phyloP scores from a whole-genome alignment of 2,113 vertebrate species.

The Polypterus senegalus region DNA sequence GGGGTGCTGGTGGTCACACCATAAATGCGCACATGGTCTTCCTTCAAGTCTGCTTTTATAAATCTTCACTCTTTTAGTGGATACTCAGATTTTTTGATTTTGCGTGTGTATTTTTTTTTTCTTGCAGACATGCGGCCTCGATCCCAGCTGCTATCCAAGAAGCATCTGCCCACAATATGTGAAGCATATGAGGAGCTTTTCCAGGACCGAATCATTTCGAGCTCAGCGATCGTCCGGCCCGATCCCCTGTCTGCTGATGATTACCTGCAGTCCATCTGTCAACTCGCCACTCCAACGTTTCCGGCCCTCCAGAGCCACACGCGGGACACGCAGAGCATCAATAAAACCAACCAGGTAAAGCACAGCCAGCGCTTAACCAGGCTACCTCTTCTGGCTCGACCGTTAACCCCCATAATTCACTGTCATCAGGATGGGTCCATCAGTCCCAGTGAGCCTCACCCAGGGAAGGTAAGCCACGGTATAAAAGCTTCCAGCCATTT shows the following conservation, averaged over 20 bases:
- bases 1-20: too few species aligned
- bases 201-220: constrained; percentile 33
- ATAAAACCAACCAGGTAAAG: constrained; percentile 20
- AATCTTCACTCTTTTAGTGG: too few species aligned
- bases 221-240: constrained; percentile 2
- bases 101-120: too few species aligned
- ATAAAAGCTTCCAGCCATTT: constrained; percentile 13
- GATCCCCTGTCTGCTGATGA: constrained; percentile 42
- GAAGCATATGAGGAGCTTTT: constrained; percentile 51
- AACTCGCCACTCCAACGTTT: constrained; percentile 64
- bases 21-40: too few species aligned
- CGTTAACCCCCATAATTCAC: not conserved
- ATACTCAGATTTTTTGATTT: too few species aligned
- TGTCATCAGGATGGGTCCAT: constrained; percentile 4
- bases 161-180: constrained; percentile 59
- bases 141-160: constrained; percentile 45
- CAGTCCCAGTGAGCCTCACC: constrained; percentile 4
- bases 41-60: too few species aligned
- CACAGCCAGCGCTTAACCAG: constrained; percentile 14
- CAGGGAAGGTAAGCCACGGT: constrained; percentile 5
- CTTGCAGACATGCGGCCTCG: constrained; percentile 58
- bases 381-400: constrained; percentile 3
- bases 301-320: constrained; percentile 26
- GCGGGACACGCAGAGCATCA: constrained; percentile 13
- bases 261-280: constrained; percentile 74